phyloP scores from a whole-genome alignment of 2,113 vertebrate genomes.

The Amphiprion ocellaris region DNA sequence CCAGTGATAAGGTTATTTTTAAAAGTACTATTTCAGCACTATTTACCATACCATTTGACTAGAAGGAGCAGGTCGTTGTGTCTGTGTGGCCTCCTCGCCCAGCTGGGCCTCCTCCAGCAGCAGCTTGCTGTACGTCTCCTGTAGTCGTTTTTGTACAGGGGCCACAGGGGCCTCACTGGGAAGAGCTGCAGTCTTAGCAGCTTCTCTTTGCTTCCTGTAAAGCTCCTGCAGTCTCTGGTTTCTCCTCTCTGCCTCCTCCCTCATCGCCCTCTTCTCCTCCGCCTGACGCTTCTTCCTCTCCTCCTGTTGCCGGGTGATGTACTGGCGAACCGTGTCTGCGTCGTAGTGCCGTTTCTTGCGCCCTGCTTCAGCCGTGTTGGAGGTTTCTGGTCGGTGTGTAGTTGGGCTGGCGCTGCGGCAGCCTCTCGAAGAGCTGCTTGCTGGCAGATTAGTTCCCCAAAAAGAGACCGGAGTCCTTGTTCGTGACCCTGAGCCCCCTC shows the following conservation, averaged over 20 bases:
- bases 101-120: constrained; percentile 85
- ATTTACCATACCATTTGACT: constrained; percentile 49
- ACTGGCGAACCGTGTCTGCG: constrained; percentile 91
- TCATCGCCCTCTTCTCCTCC: constrained; percentile 91
- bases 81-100: constrained; percentile 72
- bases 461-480: constrained; percentile 66
- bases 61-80: constrained; percentile 15
- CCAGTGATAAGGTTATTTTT: too few species aligned
- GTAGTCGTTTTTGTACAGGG: constrained; percentile 79
- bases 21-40: too few species aligned
- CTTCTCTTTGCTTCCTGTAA: constrained; percentile 90
- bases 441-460: constrained; percentile 36
- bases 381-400: constrained; percentile 83
- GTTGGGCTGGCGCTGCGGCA: constrained; percentile 88
- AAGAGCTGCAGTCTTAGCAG: constrained; percentile 52
- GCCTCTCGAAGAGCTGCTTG: constrained; percentile 51
- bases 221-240: constrained; percentile 93
- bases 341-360: constrained; percentile 94
- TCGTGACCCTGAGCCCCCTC: constrained; percentile 75
- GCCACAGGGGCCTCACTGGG: constrained; percentile 75
- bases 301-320: constrained; percentile 93
- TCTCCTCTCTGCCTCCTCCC: constrained; percentile 84
- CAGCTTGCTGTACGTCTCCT: constrained; percentile 91
- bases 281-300: constrained; percentile 91
- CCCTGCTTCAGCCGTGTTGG: constrained; percentile 48